Conservation (phyloP, 1,140 invertebrate genomes). For the fruit fly (Drosophila melanogaster) region Release_6_plus_ISO1_MT NC_004354.4:8646001-8646500, state of each 20-base stretch:
- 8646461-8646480: conserved; percentile 33
- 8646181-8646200: conserved; percentile 1
- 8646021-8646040: no score
- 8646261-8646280: neutral
- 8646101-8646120: conserved; percentile 46
- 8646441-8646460: conserved; percentile 80
- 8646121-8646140: conserved; percentile 17
- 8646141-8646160: conserved; percentile 55
- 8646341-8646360: neutral
- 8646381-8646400: conserved; percentile 63
- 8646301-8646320: neutral
- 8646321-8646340: conserved; percentile 8
- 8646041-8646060: no score
- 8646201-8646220: conserved; percentile 67
- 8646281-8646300: neutral
- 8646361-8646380: conserved; percentile 1
- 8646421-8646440: conserved; percentile 68
- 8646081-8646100: no score
- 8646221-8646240: conserved; percentile 75
- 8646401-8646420: conserved; percentile 45
- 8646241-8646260: conserved; percentile 59
- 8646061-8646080: no score
- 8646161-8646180: conserved; percentile 18
- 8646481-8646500: conserved; percentile 3
- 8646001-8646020: no score